Base-by-base conservation (phyloP, 2,888 invertebrate species). In the Drosophila pseudotakahashii region DNA sequence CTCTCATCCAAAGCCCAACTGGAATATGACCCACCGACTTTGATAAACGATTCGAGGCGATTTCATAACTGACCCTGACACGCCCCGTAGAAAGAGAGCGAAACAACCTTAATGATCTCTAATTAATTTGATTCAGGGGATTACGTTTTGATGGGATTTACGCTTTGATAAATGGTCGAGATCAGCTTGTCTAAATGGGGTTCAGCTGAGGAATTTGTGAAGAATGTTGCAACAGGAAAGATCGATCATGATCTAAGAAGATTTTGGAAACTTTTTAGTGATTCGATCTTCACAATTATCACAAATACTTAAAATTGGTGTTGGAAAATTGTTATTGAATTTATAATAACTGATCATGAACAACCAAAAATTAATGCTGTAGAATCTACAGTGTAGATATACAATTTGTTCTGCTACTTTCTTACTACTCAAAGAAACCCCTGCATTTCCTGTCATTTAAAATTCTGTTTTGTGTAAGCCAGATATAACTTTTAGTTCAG, bases 41-140 rank as follows among this genome's bases (percentile, higher is more conserved):
- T 63, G 64, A 64, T 64, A 62, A 64, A 64, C 64, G 66, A 62
- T 52, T 44, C 30, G 32, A 45, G n/a, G 42, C 50, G 52, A 64
- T 66, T 64, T 66, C 71, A 71, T 47, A 61, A 54, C 51, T 53
- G 50, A 59, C 69, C 59, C 60, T 69, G 70, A 69, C 53, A 53
- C 48, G 52, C 68, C 67, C 55, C 32, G 26, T 14, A 11, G 26
- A 36, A 53, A 37, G 36, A 39, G 39, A 39, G 52, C 57, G 23
- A 44, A 36, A 30, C 36, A 37, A 23, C 16, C 62, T 54, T 77
- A 77, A 84, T 81, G 85, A 70, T 79, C 67, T 69, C 69, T 50
- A 82, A 77, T 81, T 81, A 85, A 77, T 80, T 78, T 75, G 77
- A 81, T 81, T 39, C 23, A 32, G 16, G 34, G 41, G 37, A 23